Base-by-base conservation (phyloP, 2,888 invertebrate genomes). In the Ceraclea dissimilis region DNA sequence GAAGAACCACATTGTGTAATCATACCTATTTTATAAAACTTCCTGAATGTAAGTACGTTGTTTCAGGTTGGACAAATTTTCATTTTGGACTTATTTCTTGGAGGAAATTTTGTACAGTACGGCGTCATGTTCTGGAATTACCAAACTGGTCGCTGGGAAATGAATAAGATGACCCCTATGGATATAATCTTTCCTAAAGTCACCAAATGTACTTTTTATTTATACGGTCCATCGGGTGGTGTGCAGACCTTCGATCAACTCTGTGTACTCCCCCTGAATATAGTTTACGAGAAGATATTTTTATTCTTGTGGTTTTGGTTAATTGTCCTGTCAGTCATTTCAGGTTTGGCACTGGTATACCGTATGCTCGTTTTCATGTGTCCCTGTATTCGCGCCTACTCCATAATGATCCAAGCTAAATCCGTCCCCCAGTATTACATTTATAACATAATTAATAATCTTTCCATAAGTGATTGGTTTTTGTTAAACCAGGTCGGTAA, bases 251-350 rank as follows among this genome's bases (percentile, higher is more conserved):
- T 74, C 60, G 86, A 87, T 65, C 79, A 81, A 0, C 73, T 90
- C 0, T 90, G 90, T 64, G 77, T 90, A n/a, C 71, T 90, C 13
- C 85, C 90, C 0, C 66, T 90, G 8, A 90, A 90, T 66, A 83
- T 88, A 62, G 79, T 90, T 46, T 89, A 90, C 66, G 89, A 90
- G 66, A 90, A 90, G 68, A 80, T 90, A 62, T 88, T 86, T 65
- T 75, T 85, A 1, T 79, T 88, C 50, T 70, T 88, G 1, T 88
- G 87, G 86, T 81, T 85, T 67, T 90, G 90, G 86, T 76, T 89
- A 13, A 73, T 85, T 20, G 68, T 84, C 47, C 74, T 91, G 51
- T 74, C 84, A 1, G 66, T 81, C 2, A 63, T 86, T 17, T 82
- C 87, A 0, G 74, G 78, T 4, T 61, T 85, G 4, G 82, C 85